Conservation (phyloP, 2,888 invertebrate species). For the Xestia ashworthii region DNA sequence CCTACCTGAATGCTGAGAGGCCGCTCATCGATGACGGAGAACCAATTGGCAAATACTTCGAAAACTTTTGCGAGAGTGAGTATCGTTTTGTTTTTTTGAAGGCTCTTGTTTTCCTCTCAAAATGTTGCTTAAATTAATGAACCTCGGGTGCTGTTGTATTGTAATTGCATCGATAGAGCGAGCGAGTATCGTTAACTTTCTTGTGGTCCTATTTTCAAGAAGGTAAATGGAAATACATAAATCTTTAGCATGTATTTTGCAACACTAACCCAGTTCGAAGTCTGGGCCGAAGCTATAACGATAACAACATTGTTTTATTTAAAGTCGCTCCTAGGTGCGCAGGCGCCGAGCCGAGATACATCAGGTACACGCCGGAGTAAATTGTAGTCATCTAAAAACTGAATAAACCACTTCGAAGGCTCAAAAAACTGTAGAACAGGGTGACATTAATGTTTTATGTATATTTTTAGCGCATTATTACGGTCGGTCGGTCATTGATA, state of each 20-base stretch:
- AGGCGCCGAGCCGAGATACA: constrained; percentile 42
- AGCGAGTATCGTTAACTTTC: constrained; percentile 36
- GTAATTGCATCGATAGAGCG: constrained; percentile 23
- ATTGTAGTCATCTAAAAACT: constrained; percentile 59
- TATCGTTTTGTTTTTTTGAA: constrained; percentile 62
- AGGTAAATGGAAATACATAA: constrained; percentile 56
- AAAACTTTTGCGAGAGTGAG: constrained; percentile 97
- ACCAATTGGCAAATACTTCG: constrained; percentile 96
- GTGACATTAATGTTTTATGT: constrained; percentile 68
- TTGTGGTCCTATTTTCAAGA: constrained; percentile 37
- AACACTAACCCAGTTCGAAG: constrained; percentile 60
- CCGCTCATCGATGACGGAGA: constrained; percentile 98
- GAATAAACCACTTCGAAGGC: constrained; percentile 54
- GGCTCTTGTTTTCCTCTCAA: background rate
- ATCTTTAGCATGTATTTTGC: constrained; percentile 58
- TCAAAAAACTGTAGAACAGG: constrained; percentile 57
- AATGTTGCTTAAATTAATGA: background rate
- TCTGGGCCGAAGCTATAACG: constrained; percentile 50
- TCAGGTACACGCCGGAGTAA: constrained; percentile 40
- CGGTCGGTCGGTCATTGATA: constrained; percentile 63
- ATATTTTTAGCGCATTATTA: constrained; percentile 68
- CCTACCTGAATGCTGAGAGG: constrained; percentile 96
- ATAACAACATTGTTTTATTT: constrained; percentile 65
- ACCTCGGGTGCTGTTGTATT: background rate
- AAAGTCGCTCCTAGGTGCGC: constrained; percentile 50